phyloP scores from a whole-genome alignment of 2,113 vertebrate species.

The Callionymus lyra region DNA sequence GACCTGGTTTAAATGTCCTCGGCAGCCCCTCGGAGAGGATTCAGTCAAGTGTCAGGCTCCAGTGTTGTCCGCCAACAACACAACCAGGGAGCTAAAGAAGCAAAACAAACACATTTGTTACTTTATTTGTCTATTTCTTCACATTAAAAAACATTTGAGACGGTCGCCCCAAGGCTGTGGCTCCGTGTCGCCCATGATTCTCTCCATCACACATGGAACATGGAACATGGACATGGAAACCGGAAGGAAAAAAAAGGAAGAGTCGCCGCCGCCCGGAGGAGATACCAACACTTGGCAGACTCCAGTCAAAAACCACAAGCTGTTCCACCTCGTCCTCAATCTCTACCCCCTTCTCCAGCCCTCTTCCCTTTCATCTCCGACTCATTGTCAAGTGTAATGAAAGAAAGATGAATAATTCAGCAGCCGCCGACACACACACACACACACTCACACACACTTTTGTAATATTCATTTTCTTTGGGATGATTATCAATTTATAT shows the following conservation, averaged over 20 bases:
- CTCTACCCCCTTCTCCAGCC: constrained; percentile 30
- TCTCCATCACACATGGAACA: too few species aligned
- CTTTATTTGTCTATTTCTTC: too few species aligned
- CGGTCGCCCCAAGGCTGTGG: too few species aligned
- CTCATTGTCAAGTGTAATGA: constrained; percentile 55
- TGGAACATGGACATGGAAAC: constrained; percentile 28
- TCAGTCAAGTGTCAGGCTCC: constrained; percentile 37
- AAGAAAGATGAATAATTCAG: constrained; percentile 63
- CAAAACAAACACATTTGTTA: constrained; percentile 8
- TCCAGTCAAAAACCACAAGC: constrained; percentile 34
- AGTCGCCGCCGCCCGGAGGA: constrained; percentile 27
- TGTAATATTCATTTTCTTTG: too few species aligned
- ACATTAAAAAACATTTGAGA: too few species aligned
- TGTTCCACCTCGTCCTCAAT: constrained; percentile 11
- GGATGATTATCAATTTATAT: too few species aligned
- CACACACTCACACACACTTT: too few species aligned
- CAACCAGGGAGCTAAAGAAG: constrained; percentile 37
- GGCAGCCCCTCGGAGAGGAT: constrained; percentile 25
- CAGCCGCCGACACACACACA: too few species aligned
- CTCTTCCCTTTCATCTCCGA: constrained; percentile 55
- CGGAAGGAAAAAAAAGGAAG: constrained; percentile 17
- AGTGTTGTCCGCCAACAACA: constrained; percentile 39
- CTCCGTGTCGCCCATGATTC: background rate
- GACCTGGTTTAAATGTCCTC: constrained; percentile 42
- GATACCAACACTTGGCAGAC: constrained; percentile 35